Evolutionary conservation across 2,113 vertebrate genomes (phyloP), one percentile per base, ranked within the genome.

Genomic region (Phainopepla nitens): DNA sequence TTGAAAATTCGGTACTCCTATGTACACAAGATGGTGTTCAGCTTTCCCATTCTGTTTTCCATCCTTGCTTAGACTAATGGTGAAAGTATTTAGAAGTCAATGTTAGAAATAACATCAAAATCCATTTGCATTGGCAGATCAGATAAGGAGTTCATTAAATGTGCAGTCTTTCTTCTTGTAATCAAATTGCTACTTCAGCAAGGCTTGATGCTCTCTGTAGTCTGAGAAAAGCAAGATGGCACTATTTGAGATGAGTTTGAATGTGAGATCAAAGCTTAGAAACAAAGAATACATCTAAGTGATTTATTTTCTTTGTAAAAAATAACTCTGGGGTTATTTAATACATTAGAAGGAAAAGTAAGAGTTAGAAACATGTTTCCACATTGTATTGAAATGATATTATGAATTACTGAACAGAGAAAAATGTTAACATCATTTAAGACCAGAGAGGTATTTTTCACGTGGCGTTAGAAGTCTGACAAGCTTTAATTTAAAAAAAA

Each of bases 231-330:
- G 60, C 64, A 94, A 69, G 42, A 93, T 72, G 84, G 23, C 33
- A 36, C 75, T 88, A 20, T 70, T 71, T 87, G 53, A 83, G 79
- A 91, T 35, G 58, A 96, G 93, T 95, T 93, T 86, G 82, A 94
- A 93, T 94, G n/a, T 51, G 62, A 96, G 33, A 93, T 97, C 93
- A 95, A 97, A 97, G 92, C 39, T 61, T 89, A 68, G 66, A 94
- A 92, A 61, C 19, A 71, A 91, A 64, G 53, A 66, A 70, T 36
- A 39, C 8, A 36, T 76, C 15, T 8, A 47, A 87, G 6, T 61
- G 13, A 35, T 69, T 87, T 92, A 36, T 94, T 88, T 86, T 92
- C 33, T 62, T 92, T 64, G 27, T 5, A 69, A 87, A 72, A 94
- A 86, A 72, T 58, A 95, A 54, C 27, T 19, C 49, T 53, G 28